phyloP scores from a whole-genome alignment of 2,113 vertebrate species.

The Lichenostomus cassidix region DNA sequence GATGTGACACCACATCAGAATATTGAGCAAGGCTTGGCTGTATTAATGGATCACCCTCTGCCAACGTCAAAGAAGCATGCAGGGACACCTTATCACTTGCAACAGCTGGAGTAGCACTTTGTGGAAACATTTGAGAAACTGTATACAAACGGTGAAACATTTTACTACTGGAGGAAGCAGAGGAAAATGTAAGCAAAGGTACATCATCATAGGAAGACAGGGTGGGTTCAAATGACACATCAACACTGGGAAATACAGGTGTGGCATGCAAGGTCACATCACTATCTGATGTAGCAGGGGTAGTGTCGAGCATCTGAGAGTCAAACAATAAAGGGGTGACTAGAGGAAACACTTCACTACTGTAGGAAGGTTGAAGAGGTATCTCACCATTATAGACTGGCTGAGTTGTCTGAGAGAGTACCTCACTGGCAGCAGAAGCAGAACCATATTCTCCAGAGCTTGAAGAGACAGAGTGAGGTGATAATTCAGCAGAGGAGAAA shows the following conservation, averaged over 20 bases:
- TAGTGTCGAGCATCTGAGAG: conserved; percentile 78
- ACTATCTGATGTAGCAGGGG: conserved; percentile 81
- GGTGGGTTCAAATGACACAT: conserved; percentile 80
- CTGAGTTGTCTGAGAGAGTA: conserved; percentile 83
- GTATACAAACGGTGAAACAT: conserved; percentile 73
- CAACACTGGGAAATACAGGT: conserved; percentile 82
- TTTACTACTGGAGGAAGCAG: conserved; percentile 81
- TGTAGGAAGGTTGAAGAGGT: conserved; percentile 79
- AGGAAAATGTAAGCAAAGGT: conserved; percentile 83
- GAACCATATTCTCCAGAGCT: conserved; percentile 76
- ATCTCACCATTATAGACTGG: conserved; percentile 92
- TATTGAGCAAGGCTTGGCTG: conserved; percentile 76
- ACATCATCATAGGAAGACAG: conserved; percentile 81
- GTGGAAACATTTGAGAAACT: conserved; percentile 76
- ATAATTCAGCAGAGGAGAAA: conserved; percentile 72
- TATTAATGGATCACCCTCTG: conserved; percentile 75
- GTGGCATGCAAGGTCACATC: conserved; percentile 89
- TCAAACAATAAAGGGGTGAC: conserved; percentile 83
- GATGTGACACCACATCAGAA: conserved; percentile 75
- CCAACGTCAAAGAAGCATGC: conserved; percentile 82
- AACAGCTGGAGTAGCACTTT: conserved; percentile 73
- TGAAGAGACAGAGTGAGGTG: conserved; percentile 72
- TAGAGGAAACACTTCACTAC: conserved; percentile 84
- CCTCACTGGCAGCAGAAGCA: conserved; percentile 69
- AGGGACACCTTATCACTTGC: conserved; percentile 75